Base-by-base conservation (phyloP, 2,797 vertebrate genomes). In the Bradypodion ventrale region DNA sequence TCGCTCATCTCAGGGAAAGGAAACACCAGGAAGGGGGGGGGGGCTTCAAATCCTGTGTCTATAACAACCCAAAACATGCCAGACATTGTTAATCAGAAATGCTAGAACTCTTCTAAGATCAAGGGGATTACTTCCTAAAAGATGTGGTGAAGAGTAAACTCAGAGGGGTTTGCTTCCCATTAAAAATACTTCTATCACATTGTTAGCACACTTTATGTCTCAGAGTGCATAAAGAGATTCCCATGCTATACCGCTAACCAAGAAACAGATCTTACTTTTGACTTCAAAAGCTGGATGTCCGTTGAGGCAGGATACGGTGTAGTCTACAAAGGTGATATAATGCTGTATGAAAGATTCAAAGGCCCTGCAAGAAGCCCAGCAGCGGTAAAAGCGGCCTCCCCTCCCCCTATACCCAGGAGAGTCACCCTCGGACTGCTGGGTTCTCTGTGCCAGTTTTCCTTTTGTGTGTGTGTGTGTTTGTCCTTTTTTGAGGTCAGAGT, bases 361-460 rank as follows among this genome's bases (percentile, higher is more conserved):
- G 27, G 1, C 49, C 40, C 21, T 10, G 70, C 4, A 13, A 32
- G 8, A 27, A 66, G 10, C 1, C 42, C 5, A 5, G 69, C 52
- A 32, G 52, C 52, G 15, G 5, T 21, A 80, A 66, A 23, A 16
- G 0, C 44, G 5, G 7, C 23, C 23, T 68, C n/a, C 1, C 35
- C 87, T 82, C 21, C 4, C 75, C 3, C 8, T 73, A 70, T 32
- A 60, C 40, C 40, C 60, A 73, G 16, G 46, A 78, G 83, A 44
- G 27, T 82, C 60, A n/a, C 65, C 76, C 37, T 60, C 82, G 35
- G 68, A 32, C n/a, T 56, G 15, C 46, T n/a, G 46, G 19, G 56
- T 42, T 56, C 2, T 56, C 52, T 56, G 52, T 56, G 0, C 15
- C 27, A 4, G 63, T 16, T 29, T 59, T 16, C 8, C 63, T 66